Evolutionary conservation across 2,113 vertebrate genomes (phyloP).

Genomic region (Bolborhynchus lineola): DNA sequence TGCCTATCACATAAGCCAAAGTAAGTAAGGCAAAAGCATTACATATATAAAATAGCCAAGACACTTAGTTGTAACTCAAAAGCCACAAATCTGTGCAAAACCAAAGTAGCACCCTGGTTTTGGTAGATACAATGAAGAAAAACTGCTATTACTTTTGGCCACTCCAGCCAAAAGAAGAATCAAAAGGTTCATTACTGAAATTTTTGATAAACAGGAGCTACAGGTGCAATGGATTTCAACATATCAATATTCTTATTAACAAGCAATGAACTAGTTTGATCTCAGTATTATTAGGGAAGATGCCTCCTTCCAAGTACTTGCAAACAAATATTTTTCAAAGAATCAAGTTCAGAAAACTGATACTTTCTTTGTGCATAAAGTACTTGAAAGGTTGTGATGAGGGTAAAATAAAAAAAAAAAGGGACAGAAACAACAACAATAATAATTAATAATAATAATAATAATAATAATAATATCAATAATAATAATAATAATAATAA

Average conservation of each 20-base stretch:
- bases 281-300: neutral
- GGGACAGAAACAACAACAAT: fast-evolving
- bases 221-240: neutral
- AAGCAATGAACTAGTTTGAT: neutral
- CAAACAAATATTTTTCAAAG: neutral
- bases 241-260: neutral
- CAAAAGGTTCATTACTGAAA: neutral
- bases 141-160: neutral
- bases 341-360: neutral
- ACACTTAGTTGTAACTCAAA: neutral
- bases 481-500: neutral
- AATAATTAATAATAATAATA: neutral
- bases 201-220: neutral
- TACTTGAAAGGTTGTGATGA: fast-evolving
- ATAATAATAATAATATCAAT: neutral
- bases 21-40: neutral
- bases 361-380: neutral
- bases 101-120: neutral
- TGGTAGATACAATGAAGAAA: neutral
- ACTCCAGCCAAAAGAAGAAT: neutral
- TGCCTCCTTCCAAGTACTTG: neutral
- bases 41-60: neutral
- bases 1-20: neutral
- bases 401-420: fast-evolving
- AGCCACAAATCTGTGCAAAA: neutral